Percentiles rank a stretch among this genome's conserved stretches.
phyloP scores from a whole-genome alignment of 2,113 vertebrate species.

The Lepus timidus region DNA sequence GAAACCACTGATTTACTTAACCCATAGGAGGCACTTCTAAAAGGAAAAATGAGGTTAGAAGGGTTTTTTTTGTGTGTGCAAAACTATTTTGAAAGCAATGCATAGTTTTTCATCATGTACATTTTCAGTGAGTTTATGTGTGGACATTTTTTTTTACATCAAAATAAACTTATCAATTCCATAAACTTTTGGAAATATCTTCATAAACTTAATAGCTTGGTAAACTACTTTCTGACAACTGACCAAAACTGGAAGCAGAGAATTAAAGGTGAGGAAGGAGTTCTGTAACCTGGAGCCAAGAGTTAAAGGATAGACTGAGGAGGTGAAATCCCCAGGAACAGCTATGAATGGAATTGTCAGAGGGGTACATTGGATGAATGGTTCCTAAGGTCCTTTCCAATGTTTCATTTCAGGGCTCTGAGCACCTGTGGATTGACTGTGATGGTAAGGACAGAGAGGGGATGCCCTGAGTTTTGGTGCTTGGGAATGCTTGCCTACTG shows the following conservation, averaged over 20 bases:
- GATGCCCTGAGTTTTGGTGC: neutral
- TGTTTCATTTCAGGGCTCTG: neutral
- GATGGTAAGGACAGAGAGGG: neutral
- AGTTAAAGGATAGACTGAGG: neutral
- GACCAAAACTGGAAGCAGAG: neutral
- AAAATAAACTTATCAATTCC: too few relatives aligned
- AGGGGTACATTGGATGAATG: neutral
- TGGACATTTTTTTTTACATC: too few relatives aligned
- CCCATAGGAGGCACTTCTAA: neutral
- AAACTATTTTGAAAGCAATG: too few relatives aligned
- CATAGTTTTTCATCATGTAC: too few relatives aligned
- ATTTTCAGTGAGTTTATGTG: too few relatives aligned
- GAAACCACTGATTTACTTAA: conserved; percentile 60
- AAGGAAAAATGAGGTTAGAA: too few relatives aligned
- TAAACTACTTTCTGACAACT: neutral
- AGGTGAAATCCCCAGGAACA: neutral
- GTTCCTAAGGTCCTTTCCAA: neutral
- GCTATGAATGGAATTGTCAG: neutral
- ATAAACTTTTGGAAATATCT: too few relatives aligned
- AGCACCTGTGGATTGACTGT: neutral
- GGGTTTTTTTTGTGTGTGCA: too few relatives aligned
- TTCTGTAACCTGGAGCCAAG: neutral
- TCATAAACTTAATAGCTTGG: conserved; percentile 13
- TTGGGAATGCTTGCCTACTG: neutral
- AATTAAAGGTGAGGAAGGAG: neutral